phyloP scores from a whole-genome alignment of 2,888 invertebrate genomes.

The Harpalus rufipes region DNA sequence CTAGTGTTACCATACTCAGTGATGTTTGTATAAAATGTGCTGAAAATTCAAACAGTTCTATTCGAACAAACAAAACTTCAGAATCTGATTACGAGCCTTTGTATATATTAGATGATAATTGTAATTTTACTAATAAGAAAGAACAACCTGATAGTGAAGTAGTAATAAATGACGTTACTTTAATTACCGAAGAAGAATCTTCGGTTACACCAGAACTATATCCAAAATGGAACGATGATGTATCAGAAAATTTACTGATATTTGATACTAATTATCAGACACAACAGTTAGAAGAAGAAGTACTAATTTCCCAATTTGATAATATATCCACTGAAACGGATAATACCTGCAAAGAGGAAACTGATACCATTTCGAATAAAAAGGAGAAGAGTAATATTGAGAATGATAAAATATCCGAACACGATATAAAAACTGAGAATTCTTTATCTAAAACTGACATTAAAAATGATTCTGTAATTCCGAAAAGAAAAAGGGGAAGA shows the following conservation, averaged over 20 bases:
- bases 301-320: too few species aligned
- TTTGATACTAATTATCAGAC: too few species aligned
- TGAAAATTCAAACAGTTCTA: not conserved
- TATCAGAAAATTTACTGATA: not conserved
- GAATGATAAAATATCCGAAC: too few species aligned
- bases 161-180: constrained; percentile 39
- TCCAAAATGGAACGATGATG: not conserved
- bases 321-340: too few species aligned
- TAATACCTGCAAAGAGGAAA: too few species aligned
- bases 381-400: too few species aligned
- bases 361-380: too few species aligned
- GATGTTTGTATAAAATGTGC: constrained; percentile 47
- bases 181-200: not conserved
- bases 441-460: too few species aligned
- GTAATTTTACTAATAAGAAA: not conserved
- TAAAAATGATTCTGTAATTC: too few species aligned
- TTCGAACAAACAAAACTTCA: not conserved
- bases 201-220: not conserved
- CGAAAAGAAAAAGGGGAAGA: too few species aligned
- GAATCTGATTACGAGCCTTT: not conserved
- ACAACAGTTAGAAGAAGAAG: too few species aligned
- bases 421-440: too few species aligned
- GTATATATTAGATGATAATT: constrained; percentile 18
- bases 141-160: constrained; percentile 32
- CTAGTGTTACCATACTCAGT: constrained; percentile 28